Conservation (phyloP, 2,797 vertebrate species). For the Gallirallus australis region DNA sequence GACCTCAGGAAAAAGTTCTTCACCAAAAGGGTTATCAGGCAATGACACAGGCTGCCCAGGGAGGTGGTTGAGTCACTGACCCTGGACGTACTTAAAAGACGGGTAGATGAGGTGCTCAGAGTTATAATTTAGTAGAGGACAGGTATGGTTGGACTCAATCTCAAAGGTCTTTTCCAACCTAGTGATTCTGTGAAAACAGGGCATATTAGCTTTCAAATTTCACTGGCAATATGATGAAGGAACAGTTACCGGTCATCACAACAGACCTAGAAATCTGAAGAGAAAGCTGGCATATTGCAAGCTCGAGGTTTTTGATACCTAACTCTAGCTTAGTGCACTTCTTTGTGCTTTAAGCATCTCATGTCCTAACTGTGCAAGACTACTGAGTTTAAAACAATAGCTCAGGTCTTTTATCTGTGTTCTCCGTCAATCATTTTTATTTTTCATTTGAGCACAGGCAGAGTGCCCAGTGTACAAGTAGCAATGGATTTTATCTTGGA, state of each 20-base stretch:
- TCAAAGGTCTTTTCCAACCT: too few species aligned
- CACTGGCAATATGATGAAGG: accelerated
- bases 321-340: not conserved
- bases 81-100: too few species aligned
- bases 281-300: not conserved
- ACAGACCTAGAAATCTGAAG: not conserved
- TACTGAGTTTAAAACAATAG: not conserved
- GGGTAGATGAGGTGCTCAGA: too few species aligned
- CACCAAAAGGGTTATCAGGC: too few species aligned
- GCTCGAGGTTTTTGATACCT: not conserved
- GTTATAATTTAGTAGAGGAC: too few species aligned
- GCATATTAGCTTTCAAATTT: accelerated
- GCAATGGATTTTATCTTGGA: not conserved
- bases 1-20: too few species aligned
- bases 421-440: not conserved
- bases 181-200: not conserved
- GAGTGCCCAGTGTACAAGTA: not conserved
- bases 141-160: too few species aligned
- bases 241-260: accelerated
- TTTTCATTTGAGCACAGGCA: not conserved
- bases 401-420: too few species aligned
- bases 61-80: too few species aligned
- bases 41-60: too few species aligned
- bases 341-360: not conserved
- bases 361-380: not conserved